phyloP scores from a whole-genome alignment of 1,140 invertebrate genomes.

The Neodiprion lecontei region DNA sequence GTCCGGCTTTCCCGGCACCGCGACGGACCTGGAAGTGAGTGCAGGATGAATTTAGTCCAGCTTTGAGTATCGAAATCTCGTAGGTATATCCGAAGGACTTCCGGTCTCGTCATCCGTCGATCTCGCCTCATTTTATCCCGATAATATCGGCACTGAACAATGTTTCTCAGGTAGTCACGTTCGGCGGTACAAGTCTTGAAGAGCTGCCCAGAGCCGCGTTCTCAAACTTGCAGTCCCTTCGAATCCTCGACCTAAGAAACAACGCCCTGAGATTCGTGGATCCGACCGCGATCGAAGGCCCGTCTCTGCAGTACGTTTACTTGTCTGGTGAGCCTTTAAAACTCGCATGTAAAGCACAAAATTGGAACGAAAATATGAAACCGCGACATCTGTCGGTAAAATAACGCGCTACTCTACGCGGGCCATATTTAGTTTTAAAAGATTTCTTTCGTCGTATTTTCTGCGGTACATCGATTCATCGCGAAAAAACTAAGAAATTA shows the following conservation, averaged over 20 bases:
- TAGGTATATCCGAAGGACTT: constrained; percentile 11
- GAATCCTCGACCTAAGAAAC: constrained; percentile 59
- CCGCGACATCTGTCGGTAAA: constrained; percentile 3
- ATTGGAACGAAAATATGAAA: constrained; percentile 9
- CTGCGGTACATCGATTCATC: not conserved
- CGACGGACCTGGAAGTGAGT: constrained; percentile 46
- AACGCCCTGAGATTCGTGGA: constrained; percentile 57
- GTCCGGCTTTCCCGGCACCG: constrained; percentile 50
- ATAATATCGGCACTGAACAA: not conserved
- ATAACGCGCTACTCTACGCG: not conserved
- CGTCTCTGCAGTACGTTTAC: constrained; percentile 51
- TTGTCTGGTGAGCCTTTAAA: constrained; percentile 47
- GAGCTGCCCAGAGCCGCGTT: constrained; percentile 50
- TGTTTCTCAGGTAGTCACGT: constrained; percentile 48
- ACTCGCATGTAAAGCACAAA: not conserved
- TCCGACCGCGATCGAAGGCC: constrained; percentile 43
- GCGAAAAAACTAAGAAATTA: not conserved
- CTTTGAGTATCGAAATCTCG: constrained; percentile 17
- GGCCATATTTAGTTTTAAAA: constrained; percentile 2
- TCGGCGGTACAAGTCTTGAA: constrained; percentile 56
- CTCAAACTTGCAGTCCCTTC: constrained; percentile 46
- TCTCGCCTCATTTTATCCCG: not conserved
- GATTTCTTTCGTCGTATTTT: too few species aligned
- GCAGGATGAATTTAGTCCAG: constrained; percentile 1
- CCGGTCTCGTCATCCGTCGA: constrained; percentile 11